A percentile compares a stretch with the other conserved stretches of the same genome.
phyloP scores from a whole-genome alignment of 2,113 vertebrate species.

The Oryzias curvinotus region DNA sequence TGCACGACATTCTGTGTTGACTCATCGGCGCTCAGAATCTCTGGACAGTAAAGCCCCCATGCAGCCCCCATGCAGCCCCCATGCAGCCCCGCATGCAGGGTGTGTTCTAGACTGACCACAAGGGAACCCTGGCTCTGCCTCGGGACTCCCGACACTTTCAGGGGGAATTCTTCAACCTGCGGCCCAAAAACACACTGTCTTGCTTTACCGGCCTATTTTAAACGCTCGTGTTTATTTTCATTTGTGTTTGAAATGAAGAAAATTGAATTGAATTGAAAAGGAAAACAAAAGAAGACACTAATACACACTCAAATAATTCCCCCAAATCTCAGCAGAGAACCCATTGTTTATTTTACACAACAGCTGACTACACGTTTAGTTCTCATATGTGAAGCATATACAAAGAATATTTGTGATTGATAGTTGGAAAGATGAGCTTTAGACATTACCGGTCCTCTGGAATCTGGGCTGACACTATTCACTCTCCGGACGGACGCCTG shows the following conservation, averaged over 20 bases:
- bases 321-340: background rate
- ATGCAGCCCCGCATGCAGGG: slow-evolving; percentile 37
- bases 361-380: too few species aligned
- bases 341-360: background rate
- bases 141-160: slow-evolving; percentile 81
- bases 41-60: slow-evolving; percentile 41
- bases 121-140: slow-evolving; percentile 89
- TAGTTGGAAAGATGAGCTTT: background rate
- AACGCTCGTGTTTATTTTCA: too few species aligned
- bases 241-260: too few species aligned
- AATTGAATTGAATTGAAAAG: too few species aligned
- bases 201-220: too few species aligned
- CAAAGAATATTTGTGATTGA: background rate
- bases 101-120: slow-evolving; percentile 76
- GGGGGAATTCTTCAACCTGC: slow-evolving; percentile 81
- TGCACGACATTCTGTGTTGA: slow-evolving; percentile 27
- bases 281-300: background rate
- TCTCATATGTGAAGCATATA: too few species aligned
- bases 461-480: slow-evolving; percentile 80
- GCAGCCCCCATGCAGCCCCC: slow-evolving; percentile 28
- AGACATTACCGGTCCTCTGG: slow-evolving; percentile 76
- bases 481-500: slow-evolving; percentile 88
- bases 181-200: background rate
- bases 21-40: slow-evolving; percentile 39
- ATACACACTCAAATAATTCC: too few species aligned